A percentile compares a stretch with the other conserved stretches of the same genome.
Conservation (phyloP, 2,888 invertebrate species). For the Salticus scenicus region DNA sequence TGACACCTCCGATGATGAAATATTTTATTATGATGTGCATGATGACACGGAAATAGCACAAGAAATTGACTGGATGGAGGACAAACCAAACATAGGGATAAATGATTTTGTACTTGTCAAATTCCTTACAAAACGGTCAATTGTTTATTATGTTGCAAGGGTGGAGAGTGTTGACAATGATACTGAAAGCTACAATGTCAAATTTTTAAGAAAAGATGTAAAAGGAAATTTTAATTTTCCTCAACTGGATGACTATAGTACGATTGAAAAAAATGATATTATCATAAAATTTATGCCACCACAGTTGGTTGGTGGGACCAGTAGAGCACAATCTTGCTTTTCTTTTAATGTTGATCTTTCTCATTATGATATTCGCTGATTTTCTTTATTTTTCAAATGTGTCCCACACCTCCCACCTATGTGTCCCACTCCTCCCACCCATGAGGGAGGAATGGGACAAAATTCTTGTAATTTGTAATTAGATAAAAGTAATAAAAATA, state of each 20-base stretch:
- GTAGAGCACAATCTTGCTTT: constrained; percentile 5
- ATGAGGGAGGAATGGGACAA: constrained; percentile 8
- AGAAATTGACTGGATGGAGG: no score
- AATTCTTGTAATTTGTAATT: constrained; percentile 11
- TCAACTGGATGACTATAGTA: neutral
- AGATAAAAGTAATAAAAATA: constrained; percentile 6
- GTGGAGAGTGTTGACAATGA: neutral
- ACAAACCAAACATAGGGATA: neutral
- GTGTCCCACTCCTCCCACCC: neutral
- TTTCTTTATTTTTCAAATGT: neutral
- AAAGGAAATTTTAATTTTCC: constrained; percentile 8
- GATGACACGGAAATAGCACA: no score
- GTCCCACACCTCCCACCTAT: no score
- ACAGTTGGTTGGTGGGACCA: neutral
- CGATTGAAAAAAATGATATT: neutral
- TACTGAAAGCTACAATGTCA: neutral
- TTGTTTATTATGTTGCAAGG: constrained; percentile 8
- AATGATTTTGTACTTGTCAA: constrained; percentile 11
- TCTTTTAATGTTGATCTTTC: constrained; percentile 6
- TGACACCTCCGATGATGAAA: no score
- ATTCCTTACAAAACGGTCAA: neutral
- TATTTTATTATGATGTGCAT: no score
- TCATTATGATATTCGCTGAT: constrained; percentile 1
- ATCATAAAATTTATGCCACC: neutral
- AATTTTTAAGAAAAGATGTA: neutral